Evolutionary conservation across 2,113 vertebrate genomes (phyloP).

Genomic region (Aramus guarauna): DNA sequence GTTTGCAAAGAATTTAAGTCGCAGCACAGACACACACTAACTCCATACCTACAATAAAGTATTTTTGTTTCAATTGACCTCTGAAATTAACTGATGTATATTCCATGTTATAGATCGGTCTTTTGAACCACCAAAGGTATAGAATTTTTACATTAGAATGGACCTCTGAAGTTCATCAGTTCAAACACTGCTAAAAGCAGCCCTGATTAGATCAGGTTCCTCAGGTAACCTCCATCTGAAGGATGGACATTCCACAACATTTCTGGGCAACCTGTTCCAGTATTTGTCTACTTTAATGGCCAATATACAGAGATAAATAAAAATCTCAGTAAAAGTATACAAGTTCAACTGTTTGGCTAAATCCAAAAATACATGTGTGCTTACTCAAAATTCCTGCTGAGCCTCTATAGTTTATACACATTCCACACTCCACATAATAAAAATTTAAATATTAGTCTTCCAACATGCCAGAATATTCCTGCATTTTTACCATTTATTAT

Average conservation of each 20-base stretch:
- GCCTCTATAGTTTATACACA: neutral
- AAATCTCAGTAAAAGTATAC: neutral
- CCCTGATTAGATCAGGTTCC: neutral
- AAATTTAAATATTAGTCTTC: neutral
- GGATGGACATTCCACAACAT: neutral
- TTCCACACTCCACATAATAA: neutral
- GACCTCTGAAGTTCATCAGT: neutral
- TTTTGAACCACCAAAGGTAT: neutral
- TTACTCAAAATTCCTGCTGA: neutral
- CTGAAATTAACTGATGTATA: neutral
- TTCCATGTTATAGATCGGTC: neutral
- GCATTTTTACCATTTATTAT: neutral
- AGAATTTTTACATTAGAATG: neutral
- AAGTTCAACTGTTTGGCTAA: neutral
- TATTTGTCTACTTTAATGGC: neutral
- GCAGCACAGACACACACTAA: neutral
- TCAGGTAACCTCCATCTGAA: neutral
- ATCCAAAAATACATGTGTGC: neutral
- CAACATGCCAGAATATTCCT: neutral
- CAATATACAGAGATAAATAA: neutral
- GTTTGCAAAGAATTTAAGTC: neutral
- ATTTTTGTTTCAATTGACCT: neutral
- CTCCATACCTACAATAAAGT: neutral
- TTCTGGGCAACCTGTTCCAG: neutral
- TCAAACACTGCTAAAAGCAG: neutral